Evolutionary conservation across 2,113 vertebrate genomes (phyloP), one percentile per base, ranked within the genome.

Genomic region (Orycteropus afer): DNA sequence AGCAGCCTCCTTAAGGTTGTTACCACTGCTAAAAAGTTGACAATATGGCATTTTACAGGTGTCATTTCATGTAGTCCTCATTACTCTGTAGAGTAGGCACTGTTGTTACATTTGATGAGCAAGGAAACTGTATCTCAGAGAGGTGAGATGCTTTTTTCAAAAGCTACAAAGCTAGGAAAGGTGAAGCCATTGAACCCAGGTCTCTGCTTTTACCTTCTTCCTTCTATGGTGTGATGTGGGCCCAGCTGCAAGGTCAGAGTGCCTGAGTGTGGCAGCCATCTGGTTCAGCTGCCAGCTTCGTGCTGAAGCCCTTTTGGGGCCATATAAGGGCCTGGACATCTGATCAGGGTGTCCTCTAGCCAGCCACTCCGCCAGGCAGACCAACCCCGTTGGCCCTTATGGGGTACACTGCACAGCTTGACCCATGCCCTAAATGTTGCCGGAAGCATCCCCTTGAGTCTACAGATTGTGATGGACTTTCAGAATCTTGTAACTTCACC

Each of bases 41-140:
- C 4, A 1, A 0, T 4, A 0, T 53, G 37, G n/a, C 74, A n/a
- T 63, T 61, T 45, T 32, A 1, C 12, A n/a, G 83, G 12, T 59
- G 29, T 40, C 27, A 15, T 45, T 42, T 61, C n/a, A 47, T 73
- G 71, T 22, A 49, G 14, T 42, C 17, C 11, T 81, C 42, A 32
- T 8, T 4, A 13, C 34, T 79, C 47, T 8, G 11, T 17, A 29
- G 32, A 45, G 53, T 53, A 74, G 47, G 29, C 59, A 11, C 55
- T 69, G 20, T 29, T 49, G 55, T 76, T 82, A 34, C 9, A 20
- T 53, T 37, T 45, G 32, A 13, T n/a, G 32, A 55, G 34, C 59
- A n/a, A 80, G 49, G 42, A 45, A 27, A 53, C 2, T 29, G 20
- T 11, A 18, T 65, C 32, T 34, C 53, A 11, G 34, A 63, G 22